Evolutionary conservation across 2,888 invertebrate genomes (phyloP).

Genomic region (Limnephilus auricula): DNA sequence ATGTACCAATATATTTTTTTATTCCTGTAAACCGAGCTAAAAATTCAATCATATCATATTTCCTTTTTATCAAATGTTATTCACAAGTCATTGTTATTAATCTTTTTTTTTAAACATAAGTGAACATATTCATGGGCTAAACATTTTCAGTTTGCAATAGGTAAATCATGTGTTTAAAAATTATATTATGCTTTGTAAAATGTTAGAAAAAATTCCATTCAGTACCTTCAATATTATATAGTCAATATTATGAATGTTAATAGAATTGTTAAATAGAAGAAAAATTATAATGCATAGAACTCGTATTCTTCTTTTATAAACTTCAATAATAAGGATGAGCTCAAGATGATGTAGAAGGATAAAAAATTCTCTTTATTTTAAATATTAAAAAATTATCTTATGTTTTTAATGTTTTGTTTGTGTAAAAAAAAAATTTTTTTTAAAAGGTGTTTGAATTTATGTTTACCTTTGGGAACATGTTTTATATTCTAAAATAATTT

Average conservation of each 20-base stretch:
- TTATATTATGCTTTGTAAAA: not conserved
- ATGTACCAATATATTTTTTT: not conserved
- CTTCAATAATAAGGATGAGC: not conserved
- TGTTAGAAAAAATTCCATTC: not conserved
- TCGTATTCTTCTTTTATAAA: not conserved
- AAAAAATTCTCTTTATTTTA: not conserved
- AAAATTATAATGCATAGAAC: not conserved
- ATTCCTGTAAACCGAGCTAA: not conserved
- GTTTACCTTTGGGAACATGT: slow-evolving; percentile 18
- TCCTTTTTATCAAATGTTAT: not conserved
- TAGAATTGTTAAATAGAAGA: not conserved
- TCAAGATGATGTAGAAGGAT: not conserved
- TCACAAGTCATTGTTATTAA: not conserved
- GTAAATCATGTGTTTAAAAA: not conserved
- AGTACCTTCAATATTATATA: slow-evolving; percentile 17
- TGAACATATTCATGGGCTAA: not conserved
- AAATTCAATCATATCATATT: not conserved
- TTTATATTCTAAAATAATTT: slow-evolving; percentile 29
- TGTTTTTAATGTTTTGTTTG: not conserved
- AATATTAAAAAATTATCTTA: not conserved
- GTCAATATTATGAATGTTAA: not conserved
- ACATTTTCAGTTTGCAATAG: not conserved
- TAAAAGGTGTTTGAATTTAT: not conserved
- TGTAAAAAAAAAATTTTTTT: not conserved
- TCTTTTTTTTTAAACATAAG: not conserved